Conservation (phyloP, 2,113 vertebrate genomes). For the Ifrita kowaldi region DNA sequence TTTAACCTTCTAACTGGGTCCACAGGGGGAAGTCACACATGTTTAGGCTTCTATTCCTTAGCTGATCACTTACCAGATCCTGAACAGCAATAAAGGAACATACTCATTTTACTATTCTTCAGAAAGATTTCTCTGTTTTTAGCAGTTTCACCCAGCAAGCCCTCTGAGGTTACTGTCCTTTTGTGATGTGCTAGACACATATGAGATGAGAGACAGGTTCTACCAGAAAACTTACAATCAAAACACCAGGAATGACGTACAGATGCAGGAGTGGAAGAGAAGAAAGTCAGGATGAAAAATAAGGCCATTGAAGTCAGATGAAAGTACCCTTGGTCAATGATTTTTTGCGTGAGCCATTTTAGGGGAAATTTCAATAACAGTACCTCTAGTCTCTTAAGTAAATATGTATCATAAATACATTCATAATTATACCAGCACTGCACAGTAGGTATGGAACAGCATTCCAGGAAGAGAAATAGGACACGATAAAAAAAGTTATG, state of each 20-base stretch:
- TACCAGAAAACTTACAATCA: neutral
- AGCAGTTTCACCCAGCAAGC: neutral
- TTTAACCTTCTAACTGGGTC: conserved; percentile 73
- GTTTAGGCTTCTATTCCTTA: conserved; percentile 2
- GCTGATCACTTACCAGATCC: neutral
- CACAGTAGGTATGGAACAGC: neutral
- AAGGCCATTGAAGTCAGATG: neutral
- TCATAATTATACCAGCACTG: neutral
- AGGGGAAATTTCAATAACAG: neutral
- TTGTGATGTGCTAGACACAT: neutral
- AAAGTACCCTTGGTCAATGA: neutral
- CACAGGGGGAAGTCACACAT: conserved; percentile 63
- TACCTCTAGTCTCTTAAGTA: neutral
- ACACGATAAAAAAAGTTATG: neutral
- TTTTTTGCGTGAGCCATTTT: neutral
- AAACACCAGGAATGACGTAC: neutral
- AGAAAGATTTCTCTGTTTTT: neutral
- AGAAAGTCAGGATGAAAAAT: neutral
- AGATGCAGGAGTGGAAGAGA: neutral
- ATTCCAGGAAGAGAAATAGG: neutral
- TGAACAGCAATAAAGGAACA: neutral
- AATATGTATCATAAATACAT: neutral
- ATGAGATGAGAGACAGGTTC: neutral
- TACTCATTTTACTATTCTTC: neutral
- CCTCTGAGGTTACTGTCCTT: neutral